These are phyloP conservation scores for Falco concolor DNA, from an alignment of 2,797 vertebrate species.

Conservation along the genomic window DNA sequence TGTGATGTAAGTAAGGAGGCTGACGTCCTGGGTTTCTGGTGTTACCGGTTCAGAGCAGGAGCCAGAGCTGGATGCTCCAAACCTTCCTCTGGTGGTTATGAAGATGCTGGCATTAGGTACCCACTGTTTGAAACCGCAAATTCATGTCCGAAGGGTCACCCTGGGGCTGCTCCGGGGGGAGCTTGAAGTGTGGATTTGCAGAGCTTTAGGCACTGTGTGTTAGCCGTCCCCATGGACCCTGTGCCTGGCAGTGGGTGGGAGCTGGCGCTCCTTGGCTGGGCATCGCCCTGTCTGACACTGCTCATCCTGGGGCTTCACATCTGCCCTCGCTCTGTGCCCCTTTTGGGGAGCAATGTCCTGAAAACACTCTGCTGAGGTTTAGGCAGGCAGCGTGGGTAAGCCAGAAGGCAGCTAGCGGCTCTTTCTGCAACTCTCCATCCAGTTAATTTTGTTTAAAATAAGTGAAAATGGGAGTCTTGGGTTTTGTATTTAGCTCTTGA, in stretches of 20 bases:
- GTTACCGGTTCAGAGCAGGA: neutral
- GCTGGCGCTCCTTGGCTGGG: neutral
- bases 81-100: neutral
- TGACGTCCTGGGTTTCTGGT: accelerated
- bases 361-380: neutral
- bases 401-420: neutral
- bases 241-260: accelerated
- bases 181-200: neutral
- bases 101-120: neutral
- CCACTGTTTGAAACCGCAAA: accelerated
- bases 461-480: accelerated
- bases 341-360: neutral
- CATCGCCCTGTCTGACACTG: neutral
- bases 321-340: neutral
- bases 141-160: neutral
- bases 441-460: neutral
- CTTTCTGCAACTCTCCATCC: neutral
- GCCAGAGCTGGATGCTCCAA: neutral
- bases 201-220: neutral
- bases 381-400: neutral
- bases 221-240: neutral
- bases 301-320: neutral
- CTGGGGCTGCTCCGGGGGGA: neutral
- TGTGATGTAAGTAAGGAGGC: neutral
- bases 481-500: neutral